Evolutionary conservation across 2,888 invertebrate species (phyloP), one percentile per base, ranked within the genome.

Genomic region (Drosophila borborema): DNA sequence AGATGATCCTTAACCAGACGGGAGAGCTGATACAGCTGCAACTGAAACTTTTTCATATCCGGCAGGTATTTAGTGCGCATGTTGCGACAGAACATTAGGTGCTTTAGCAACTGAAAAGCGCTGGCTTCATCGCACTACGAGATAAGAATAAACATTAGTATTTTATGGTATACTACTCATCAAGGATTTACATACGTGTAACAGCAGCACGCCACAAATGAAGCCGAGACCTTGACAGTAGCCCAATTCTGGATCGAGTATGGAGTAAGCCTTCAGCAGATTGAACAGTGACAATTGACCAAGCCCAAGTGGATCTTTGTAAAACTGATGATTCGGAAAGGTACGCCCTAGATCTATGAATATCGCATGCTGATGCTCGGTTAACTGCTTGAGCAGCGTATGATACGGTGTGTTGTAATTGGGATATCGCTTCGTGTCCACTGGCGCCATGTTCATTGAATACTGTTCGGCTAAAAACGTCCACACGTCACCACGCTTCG

Each of bases 201-300:
- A 94, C 12, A 99, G 94, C 2, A 99, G 94, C 1, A 99, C 96
- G 14, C 98, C 99, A 72, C 98, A 99, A 3, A 99, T 98, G 91
- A 99, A 99, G 89, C 98, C 98, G 12, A 99, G 94, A 0, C 99
- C 99, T 93, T 99, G 99, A 82, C 99, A 99, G 93, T 99, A 99
- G 0, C 98, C 99, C 1, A 99, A 97, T 90, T 99, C 98, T 1
- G 97, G 96, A 92, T 99, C 99, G 43, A 99, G 93, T 34, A 99
- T 94, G 0, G 99, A 99, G 92, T 99, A 99, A 0, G 99, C 99
- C 93, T 99, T 99, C 36, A 99, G 94, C 23, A 99, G 94, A 94
- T 99, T 99, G 93, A 98, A 99, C 4, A 99, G 93, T 0, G 98
- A 97, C 74, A 99, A 93, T 91, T 99, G 99, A 0, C 99, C 99